Conservation (phyloP, 2,888 invertebrate species). For the Onchidella celtica region DNA sequence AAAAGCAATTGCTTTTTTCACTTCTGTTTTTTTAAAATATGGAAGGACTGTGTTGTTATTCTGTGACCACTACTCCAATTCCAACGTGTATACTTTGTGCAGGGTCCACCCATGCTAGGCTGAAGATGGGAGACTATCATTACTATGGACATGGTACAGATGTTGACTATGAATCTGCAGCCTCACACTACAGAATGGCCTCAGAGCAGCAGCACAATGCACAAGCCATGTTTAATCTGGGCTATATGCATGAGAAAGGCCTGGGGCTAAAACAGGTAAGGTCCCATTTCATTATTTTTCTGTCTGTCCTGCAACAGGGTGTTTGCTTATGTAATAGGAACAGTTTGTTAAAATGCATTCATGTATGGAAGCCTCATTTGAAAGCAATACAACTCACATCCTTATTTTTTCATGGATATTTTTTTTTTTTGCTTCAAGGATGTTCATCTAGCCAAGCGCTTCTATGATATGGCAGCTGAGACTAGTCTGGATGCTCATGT, state of each 20-base stretch:
- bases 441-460: constrained; percentile 97
- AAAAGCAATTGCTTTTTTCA: too few relatives aligned
- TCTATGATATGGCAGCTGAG: constrained; percentile 97
- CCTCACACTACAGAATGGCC: constrained; percentile 92
- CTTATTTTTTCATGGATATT: too few relatives aligned
- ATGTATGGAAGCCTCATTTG: too few relatives aligned
- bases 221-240: constrained; percentile 99
- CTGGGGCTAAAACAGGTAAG: constrained; percentile 88
- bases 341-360: too few relatives aligned
- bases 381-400: too few relatives aligned
- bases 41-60: too few relatives aligned
- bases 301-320: too few relatives aligned
- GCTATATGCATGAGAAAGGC: constrained; percentile 99
- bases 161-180: constrained; percentile 95
- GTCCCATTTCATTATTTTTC: too few relatives aligned
- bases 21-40: too few relatives aligned
- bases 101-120: constrained; percentile 84
- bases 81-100: too few relatives aligned
- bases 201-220: constrained; percentile 97
- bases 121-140: constrained; percentile 98
- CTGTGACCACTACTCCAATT: too few relatives aligned
- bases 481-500: constrained; percentile 95
- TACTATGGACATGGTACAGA: constrained; percentile 98
- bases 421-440: constrained; percentile 83
- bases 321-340: too few relatives aligned